Conservation (phyloP, 2,113 vertebrate genomes). For the Ursus arctos region DNA sequence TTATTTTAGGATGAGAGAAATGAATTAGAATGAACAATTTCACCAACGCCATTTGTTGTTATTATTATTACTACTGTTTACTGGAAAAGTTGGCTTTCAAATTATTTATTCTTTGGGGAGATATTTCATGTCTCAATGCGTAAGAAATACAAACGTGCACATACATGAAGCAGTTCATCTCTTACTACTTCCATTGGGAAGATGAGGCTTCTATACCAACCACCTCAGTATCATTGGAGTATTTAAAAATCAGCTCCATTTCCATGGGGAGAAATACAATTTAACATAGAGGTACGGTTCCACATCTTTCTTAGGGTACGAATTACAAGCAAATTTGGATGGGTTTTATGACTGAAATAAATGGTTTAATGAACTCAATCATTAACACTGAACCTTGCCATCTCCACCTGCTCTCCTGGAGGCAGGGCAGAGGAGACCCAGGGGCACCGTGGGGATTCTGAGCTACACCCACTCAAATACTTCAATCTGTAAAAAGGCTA, state of each 20-base stretch:
- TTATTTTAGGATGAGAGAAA: not conserved
- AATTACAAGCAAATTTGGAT: not conserved
- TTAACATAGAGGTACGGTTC: not conserved
- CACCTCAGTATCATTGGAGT: not conserved
- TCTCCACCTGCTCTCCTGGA: not conserved
- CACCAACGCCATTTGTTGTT: not conserved
- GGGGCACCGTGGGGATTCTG: not conserved
- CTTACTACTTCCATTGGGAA: not conserved
- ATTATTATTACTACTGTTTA: not conserved
- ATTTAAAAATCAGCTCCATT: not conserved
- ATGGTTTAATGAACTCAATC: not conserved
- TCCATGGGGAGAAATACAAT: not conserved
- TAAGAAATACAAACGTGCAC: not conserved
- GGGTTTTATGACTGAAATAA: not conserved
- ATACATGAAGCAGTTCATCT: no score
- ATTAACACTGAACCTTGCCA: not conserved
- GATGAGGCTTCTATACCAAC: not conserved
- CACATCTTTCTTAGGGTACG: not conserved
- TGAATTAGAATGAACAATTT: not conserved
- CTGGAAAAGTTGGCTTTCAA: not conserved
- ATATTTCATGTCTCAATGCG: not conserved
- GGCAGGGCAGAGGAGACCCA: no score
- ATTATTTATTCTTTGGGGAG: not conserved
- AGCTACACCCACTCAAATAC: conserved; percentile 17
- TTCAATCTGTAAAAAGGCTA: conserved; percentile 49